Evolutionary conservation across 2,888 invertebrate genomes (phyloP).

Genomic region (Buathra laborator): DNA sequence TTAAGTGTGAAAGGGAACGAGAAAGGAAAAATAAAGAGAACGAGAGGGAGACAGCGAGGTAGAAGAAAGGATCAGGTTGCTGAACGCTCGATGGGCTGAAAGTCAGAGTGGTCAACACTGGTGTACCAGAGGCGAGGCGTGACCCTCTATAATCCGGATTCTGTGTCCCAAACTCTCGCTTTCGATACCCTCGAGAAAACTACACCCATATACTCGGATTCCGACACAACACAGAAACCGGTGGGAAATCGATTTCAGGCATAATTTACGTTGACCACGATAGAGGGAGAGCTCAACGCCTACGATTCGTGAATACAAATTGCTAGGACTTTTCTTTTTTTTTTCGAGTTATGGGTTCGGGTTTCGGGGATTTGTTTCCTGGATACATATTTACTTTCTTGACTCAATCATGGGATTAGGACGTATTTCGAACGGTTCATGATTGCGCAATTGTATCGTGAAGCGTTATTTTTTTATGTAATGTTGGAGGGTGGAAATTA

Average conservation of each 20-base stretch:
- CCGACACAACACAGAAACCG: conserved; percentile 54
- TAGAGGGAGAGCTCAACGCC: conserved; percentile 54
- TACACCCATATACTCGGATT: conserved; percentile 29
- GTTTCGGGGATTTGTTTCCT: not conserved
- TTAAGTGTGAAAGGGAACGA: conserved; percentile 13
- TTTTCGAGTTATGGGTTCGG: not conserved
- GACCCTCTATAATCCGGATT: not conserved
- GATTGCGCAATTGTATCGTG: not conserved
- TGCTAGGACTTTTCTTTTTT: conserved; percentile 26
- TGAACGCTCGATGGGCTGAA: conserved; percentile 13
- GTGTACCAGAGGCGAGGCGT: conserved; percentile 3
- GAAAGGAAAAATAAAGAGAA: conserved; percentile 2
- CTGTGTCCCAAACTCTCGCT: conserved; percentile 10
- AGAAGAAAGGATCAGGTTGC: conserved; percentile 53
- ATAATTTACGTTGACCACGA: conserved; percentile 73
- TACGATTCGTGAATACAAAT: conserved; percentile 63
- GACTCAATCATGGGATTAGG: too few species aligned
- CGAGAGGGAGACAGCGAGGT: conserved; percentile 20
- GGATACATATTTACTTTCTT: too few species aligned
- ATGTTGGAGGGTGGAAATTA: not conserved
- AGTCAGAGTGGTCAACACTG: conserved; percentile 14
- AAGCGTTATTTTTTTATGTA: not conserved
- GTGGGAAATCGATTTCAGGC: conserved; percentile 76
- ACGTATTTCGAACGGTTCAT: not conserved
- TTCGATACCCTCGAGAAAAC: conserved; percentile 43